Base-by-base conservation (phyloP, 2,888 invertebrate species). In the Machimus rusticus region DNA sequence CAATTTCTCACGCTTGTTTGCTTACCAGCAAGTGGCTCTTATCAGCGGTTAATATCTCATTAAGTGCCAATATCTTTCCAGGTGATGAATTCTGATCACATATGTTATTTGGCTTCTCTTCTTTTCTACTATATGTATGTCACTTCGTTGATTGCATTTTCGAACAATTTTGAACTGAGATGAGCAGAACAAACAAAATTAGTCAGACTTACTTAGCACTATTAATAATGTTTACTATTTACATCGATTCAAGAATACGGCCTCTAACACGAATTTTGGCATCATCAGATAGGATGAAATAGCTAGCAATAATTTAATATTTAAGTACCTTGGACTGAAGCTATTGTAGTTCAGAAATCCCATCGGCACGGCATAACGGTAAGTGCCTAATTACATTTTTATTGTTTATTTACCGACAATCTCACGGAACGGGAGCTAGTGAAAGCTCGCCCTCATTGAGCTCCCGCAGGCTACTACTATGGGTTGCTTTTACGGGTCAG, bases 61-160 rank as follows among this genome's bases (percentile, higher is more conserved):
- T 88, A 88, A 87, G 86, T 88, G 87, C 86, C 88, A 85, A 88
- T 88, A 88, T 87, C 87, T 55, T 82, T 87, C 87, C 84, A 88
- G 88, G 88, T 88, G 88, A 87, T 88, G 87, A 88, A 88, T 87
- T 82, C 86, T 88, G 78, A 86, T 23, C 66, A 23, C 12, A 66
- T 39, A 39, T 46, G 43, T 74, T 85, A 12, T 43, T 85, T 85
- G 43, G 55, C 23, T 37, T n/a, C n/a, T 57, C 16, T 57, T 37
- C 57, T 78, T 55, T 51, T 19, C 57, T 57, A n/a, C n/a, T n/a
- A n/a, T n/a, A n/a, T n/a, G n/a, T n/a, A 16, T 23, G 12, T 9
- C 28, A 46, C 16, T 16, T 34, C 12, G 31, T 77, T 8, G 2
- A 14, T 51, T 74, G 46, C 3, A n/a, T 74, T 82, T 66, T 37